Evolutionary conservation across 2,113 vertebrate species (phyloP).

Genomic region (Malurus cyaneus): DNA sequence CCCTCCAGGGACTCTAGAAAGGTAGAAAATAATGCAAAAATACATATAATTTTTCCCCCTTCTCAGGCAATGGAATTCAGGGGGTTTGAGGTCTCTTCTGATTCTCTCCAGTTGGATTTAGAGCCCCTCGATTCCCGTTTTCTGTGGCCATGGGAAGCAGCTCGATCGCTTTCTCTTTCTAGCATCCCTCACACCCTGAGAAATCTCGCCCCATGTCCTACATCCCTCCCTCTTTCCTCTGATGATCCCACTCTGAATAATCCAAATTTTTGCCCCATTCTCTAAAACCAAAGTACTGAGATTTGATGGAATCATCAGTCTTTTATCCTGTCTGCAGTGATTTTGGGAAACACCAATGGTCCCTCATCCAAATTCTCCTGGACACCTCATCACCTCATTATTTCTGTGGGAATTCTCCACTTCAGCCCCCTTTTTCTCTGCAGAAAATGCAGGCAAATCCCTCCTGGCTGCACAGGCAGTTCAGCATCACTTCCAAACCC

Average conservation of each 20-base stretch:
- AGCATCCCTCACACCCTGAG: not conserved
- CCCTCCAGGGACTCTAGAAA: no score
- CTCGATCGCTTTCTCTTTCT: rapidly evolving
- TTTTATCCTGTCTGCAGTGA: not conserved
- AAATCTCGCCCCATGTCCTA: not conserved
- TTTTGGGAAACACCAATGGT: not conserved
- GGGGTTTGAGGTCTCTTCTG: not conserved
- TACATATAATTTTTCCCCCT: not conserved
- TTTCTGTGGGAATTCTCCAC: not conserved
- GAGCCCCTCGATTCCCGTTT: not conserved
- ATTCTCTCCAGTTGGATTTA: not conserved
- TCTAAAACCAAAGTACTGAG: not conserved
- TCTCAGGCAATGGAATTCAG: not conserved
- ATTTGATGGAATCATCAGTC: not conserved
- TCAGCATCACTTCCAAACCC: not conserved
- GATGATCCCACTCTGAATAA: not conserved
- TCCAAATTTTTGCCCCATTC: not conserved
- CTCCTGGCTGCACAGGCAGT: not conserved
- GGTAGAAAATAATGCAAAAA: no score
- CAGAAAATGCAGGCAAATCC: not conserved
- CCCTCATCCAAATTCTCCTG: not conserved
- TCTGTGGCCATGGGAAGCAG: not conserved
- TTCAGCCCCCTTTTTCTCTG: not conserved
- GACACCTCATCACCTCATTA: not conserved
- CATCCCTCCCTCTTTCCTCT: not conserved